Evolutionary conservation across 1,140 invertebrate genomes (phyloP).

Genomic region (Danaus plexippus): DNA sequence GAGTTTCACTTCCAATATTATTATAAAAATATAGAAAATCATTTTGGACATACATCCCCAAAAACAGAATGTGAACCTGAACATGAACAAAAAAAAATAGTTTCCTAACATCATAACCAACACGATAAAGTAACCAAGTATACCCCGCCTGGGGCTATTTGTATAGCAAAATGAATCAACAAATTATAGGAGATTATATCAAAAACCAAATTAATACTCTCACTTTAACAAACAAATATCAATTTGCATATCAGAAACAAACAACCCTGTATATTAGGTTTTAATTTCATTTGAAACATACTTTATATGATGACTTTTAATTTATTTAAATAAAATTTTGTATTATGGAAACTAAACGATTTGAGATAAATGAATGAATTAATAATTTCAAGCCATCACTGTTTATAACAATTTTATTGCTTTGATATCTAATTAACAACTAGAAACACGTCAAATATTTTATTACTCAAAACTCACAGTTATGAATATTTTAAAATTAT

Average conservation of each 20-base stretch:
- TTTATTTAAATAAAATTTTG: no score
- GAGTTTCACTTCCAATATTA: no score
- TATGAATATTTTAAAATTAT: constrained; percentile 1
- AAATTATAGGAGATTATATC: constrained; percentile 52
- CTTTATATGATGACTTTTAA: no score
- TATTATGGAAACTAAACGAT: not conserved
- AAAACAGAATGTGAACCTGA: no score
- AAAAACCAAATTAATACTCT: constrained; percentile 59
- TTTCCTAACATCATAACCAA: no score
- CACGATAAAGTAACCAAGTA: constrained; percentile 2
- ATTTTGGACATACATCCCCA: no score
- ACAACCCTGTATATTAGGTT: not conserved
- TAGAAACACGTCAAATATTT: constrained; percentile 4
- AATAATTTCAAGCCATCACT: not conserved
- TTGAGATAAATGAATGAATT: constrained; percentile 27
- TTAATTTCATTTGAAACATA: no score
- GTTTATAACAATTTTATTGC: not conserved
- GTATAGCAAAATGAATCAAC: constrained; percentile 61
- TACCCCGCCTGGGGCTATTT: constrained; percentile 43
- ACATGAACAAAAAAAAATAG: no score
- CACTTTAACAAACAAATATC: constrained; percentile 62
- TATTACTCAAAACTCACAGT: not conserved
- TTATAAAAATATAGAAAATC: no score
- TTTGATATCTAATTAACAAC: constrained; percentile 1
- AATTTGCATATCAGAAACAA: constrained; percentile 58